These are phyloP conservation scores for Antechinus stuartii DNA, from an alignment of 2,113 vertebrate species.

Conservation along the genomic window DNA sequence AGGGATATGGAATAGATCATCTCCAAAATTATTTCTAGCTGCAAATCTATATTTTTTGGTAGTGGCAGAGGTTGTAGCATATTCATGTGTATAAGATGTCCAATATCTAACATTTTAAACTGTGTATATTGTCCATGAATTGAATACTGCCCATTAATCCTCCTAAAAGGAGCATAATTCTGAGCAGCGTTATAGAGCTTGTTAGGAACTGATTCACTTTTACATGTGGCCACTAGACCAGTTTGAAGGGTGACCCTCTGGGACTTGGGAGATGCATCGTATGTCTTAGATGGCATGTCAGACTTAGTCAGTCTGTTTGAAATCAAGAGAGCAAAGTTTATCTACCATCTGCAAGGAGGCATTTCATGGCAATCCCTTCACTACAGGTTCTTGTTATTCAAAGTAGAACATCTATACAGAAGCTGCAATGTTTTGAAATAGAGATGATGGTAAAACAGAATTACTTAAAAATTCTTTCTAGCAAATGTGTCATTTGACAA, in stretches of 20 bases:
- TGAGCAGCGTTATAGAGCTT: no score
- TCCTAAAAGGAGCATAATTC: not conserved
- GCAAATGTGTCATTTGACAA: no score
- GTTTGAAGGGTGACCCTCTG: not conserved
- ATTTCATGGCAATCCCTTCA: no score
- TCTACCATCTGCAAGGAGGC: no score
- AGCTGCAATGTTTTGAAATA: no score
- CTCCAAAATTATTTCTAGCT: not conserved
- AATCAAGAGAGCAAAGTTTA: no score
- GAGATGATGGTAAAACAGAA: no score
- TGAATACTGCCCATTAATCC: not conserved
- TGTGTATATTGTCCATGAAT: not conserved
- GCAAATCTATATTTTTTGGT: not conserved
- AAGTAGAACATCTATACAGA: no score
- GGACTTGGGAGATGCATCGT: not conserved
- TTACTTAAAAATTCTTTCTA: no score
- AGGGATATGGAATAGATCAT: not conserved
- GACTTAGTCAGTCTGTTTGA: not conserved
- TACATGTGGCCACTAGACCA: not conserved
- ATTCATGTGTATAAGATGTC: no score
- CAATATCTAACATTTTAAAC: not conserved
- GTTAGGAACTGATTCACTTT: not conserved
- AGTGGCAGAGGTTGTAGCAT: not conserved
- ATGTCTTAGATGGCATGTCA: not conserved
- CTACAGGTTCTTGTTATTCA: no score